These are phyloP conservation scores for Microplitis demolitor DNA, from an alignment of 1,140 invertebrate genomes.

Conservation along the genomic window DNA sequence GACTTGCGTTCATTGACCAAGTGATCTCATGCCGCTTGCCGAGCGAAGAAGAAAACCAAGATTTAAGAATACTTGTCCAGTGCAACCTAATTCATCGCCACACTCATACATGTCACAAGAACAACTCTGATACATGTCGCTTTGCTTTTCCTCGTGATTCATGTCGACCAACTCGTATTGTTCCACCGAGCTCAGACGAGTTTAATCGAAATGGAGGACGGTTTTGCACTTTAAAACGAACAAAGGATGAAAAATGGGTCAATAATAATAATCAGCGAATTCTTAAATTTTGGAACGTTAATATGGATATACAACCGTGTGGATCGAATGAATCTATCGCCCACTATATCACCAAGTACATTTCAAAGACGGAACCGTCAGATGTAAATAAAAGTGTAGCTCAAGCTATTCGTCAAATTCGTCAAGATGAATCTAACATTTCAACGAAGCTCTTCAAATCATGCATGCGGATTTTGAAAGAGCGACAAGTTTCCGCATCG, in stretches of 20 bases:
- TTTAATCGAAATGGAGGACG: conserved; percentile 32
- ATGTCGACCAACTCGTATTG: conserved; percentile 25
- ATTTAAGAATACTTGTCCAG: conserved; percentile 28
- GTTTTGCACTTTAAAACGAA: conserved; percentile 31
- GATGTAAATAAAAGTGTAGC: conserved; percentile 33
- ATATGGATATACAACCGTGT: conserved; percentile 52
- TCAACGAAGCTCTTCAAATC: conserved; percentile 45
- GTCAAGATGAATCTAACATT: conserved; percentile 34
- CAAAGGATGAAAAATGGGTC: conserved; percentile 29
- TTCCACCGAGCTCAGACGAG: conserved; percentile 31
- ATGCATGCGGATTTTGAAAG: conserved; percentile 33
- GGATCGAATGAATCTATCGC: conserved; percentile 46
- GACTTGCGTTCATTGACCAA: conserved; percentile 31
- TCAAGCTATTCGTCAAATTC: conserved; percentile 39
- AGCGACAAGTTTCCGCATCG: conserved; percentile 40
- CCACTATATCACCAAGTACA: conserved; percentile 54
- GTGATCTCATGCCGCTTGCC: conserved; percentile 25
- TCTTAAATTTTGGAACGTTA: conserved; percentile 43
- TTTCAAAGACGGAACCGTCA: conserved; percentile 49
- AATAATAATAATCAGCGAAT: conserved; percentile 42
- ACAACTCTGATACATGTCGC: conserved; percentile 17
- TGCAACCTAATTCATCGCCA: conserved; percentile 25
- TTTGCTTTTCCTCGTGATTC: conserved; percentile 31
- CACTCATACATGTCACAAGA: conserved; percentile 32
- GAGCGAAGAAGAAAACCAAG: conserved; percentile 35